Conservation (phyloP, 2,888 invertebrate species). For the Tenthredo mesomela region DNA sequence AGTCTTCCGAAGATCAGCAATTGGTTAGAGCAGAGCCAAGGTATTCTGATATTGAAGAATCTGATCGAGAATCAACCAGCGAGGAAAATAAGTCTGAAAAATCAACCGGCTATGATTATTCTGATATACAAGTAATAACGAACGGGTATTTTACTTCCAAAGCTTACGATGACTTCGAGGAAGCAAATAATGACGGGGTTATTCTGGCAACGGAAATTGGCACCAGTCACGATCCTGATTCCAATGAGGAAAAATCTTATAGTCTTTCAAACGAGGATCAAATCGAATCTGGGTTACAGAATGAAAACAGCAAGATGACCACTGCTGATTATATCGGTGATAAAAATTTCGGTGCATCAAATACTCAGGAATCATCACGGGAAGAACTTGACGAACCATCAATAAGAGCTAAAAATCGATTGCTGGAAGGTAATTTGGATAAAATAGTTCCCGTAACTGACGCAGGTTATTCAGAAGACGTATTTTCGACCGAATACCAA, state of each 20-base stretch:
- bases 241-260: neutral
- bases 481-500: too few relatives aligned
- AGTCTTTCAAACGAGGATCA: neutral
- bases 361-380: neutral
- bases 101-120: conserved; percentile 51
- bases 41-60: neutral
- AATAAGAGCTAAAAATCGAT: neutral
- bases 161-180: conserved; percentile 46
- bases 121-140: conserved; percentile 56
- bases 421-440: neutral
- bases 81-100: conserved; percentile 5
- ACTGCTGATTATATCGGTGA: neutral
- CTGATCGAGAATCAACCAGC: neutral
- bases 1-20: neutral
- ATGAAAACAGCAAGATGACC: neutral
- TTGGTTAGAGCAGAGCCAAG: neutral
- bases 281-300: neutral
- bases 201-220: neutral
- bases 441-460: neutral
- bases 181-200: neutral
- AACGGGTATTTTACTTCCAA: conserved; percentile 56
- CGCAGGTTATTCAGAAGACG: neutral
- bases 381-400: neutral
- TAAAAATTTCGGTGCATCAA: neutral
- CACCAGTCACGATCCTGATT: neutral